A percentile compares a stretch with the other conserved stretches of the same genome.
phyloP scores from a whole-genome alignment of 2,113 vertebrate species.

The Astur gentilis region DNA sequence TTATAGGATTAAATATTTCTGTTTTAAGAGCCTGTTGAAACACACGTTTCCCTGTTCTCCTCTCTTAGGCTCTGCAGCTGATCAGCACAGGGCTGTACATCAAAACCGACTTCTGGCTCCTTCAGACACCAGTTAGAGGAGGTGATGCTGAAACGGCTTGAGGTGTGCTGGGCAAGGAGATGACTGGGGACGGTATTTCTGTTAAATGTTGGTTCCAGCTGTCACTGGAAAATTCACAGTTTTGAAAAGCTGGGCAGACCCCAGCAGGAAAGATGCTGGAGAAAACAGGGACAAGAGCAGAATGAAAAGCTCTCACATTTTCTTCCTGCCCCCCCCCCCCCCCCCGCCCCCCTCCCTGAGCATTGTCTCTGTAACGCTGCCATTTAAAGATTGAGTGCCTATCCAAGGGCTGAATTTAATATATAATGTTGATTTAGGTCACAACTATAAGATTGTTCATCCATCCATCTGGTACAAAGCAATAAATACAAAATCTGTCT shows the following conservation, averaged over 20 bases:
- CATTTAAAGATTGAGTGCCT: not conserved
- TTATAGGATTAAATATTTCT: constrained; percentile 43
- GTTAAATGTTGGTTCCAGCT: not conserved
- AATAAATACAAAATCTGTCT: not conserved
- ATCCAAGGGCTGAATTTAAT: not conserved
- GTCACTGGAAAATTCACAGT: not conserved
- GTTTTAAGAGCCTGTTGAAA: constrained; percentile 6
- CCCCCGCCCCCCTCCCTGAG: not conserved
- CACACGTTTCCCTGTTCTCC: not conserved
- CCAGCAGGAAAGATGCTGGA: not conserved
- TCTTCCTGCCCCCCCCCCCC: not conserved
- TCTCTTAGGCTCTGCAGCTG: not conserved
- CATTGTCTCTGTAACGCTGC: not conserved
- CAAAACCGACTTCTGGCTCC: not conserved
- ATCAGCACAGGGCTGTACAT: not conserved
- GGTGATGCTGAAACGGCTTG: not conserved
- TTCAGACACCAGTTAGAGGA: not conserved
- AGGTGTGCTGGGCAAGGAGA: not conserved
- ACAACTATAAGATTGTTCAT: not conserved
- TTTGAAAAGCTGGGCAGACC: not conserved
- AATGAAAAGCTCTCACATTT: not conserved
- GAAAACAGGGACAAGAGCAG: not conserved
- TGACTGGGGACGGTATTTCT: not conserved
- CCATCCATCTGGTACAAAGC: not conserved
- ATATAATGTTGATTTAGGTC: not conserved